Percentiles rank a stretch among this genome's conserved stretches.
Conservation (phyloP, 2,888 invertebrate genomes). For the Drosophila meridionalis region DNA sequence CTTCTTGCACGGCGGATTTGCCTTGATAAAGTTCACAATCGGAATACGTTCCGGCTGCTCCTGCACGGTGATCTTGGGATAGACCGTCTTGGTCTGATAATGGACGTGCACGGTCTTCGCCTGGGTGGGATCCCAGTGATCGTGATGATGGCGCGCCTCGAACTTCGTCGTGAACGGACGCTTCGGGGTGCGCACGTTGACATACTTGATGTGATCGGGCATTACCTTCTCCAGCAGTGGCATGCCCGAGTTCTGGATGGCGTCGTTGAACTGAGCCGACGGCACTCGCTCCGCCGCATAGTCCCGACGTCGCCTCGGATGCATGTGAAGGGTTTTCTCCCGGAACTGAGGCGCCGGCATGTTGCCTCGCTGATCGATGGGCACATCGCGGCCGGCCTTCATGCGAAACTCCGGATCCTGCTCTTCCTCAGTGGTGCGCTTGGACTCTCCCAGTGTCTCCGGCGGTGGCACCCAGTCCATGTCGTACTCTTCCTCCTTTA, state of each 20-base stretch:
- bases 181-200: conserved; percentile 74
- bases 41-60: conserved; percentile 40
- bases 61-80: conserved; percentile 63
- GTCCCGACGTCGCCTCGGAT: conserved; percentile 78
- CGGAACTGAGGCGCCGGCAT: conserved; percentile 83
- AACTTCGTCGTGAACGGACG: conserved; percentile 74
- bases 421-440: not conserved
- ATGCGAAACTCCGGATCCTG: conserved; percentile 20
- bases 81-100: conserved; percentile 76
- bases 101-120: conserved; percentile 76
- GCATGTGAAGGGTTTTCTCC: conserved; percentile 79
- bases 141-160: conserved; percentile 83
- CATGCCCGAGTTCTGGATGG: conserved; percentile 47
- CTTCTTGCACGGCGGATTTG: conserved; percentile 72
- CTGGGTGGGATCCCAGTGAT: conserved; percentile 82
- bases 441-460: conserved; percentile 19
- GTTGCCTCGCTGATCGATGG: conserved; percentile 70
- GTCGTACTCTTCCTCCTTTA: conserved; percentile 57
- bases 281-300: conserved; percentile 71
- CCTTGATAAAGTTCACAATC: conserved; percentile 68
- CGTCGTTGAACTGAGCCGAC: conserved; percentile 70
- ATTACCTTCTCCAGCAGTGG: conserved; percentile 73
- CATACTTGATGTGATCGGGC: conserved; percentile 59
- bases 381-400: conserved; percentile 26
- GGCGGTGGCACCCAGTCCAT: conserved; percentile 82